Percentiles rank a stretch among this genome's conserved stretches.
Evolutionary conservation across 2,888 invertebrate genomes (phyloP).

Genomic region (Creontiades dilutus): DNA sequence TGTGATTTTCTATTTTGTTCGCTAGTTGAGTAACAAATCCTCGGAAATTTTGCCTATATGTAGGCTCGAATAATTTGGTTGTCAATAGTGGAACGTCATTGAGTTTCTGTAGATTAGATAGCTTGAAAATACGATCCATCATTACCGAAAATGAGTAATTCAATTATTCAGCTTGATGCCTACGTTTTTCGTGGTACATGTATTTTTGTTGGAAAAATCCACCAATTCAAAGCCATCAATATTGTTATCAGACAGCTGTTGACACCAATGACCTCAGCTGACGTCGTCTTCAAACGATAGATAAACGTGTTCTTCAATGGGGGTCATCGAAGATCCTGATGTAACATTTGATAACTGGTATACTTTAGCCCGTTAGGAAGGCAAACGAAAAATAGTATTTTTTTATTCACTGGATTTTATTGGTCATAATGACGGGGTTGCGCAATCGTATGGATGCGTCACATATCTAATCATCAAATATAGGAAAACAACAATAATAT

Average conservation of each 20-base stretch:
- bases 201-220: background rate
- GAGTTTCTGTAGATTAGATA: background rate
- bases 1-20: background rate
- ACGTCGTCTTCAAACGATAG: background rate
- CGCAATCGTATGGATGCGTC: too few relatives aligned
- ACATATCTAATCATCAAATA: too few relatives aligned
- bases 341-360: background rate
- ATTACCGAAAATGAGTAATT: background rate
- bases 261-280: background rate
- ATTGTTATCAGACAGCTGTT: constrained; percentile 11
- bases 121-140: background rate
- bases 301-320: background rate
- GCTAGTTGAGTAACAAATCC: too few relatives aligned
- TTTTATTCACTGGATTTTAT: too few relatives aligned
- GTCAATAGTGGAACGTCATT: too few relatives aligned
- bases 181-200: background rate
- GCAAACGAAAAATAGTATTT: too few relatives aligned
- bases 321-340: background rate
- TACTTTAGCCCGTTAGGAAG: too few relatives aligned
- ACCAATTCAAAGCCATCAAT: background rate
- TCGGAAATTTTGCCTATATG: too few relatives aligned
- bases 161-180: background rate
- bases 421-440: too few relatives aligned
- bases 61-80: too few relatives aligned
- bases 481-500: too few relatives aligned